Conservation (phyloP, 1,140 invertebrate genomes). For the Parasteatoda tepidariorum region DNA sequence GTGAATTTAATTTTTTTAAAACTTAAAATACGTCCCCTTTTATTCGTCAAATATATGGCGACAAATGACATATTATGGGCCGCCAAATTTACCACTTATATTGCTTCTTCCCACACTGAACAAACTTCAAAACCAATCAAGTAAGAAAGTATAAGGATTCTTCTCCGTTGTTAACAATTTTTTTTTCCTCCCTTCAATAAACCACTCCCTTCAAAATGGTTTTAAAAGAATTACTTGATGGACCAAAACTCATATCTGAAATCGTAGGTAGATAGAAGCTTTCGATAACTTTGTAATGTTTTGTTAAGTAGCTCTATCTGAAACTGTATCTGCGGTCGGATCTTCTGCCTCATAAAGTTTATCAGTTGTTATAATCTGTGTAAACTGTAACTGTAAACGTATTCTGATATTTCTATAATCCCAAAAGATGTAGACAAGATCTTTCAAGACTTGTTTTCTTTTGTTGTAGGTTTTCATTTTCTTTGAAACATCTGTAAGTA, state of each 20-base stretch:
- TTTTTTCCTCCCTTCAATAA: neutral
- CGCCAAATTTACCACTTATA: slow-evolving; percentile 15
- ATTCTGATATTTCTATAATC: slow-evolving; percentile 13
- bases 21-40: too few species aligned
- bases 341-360: neutral
- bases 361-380: slow-evolving; percentile 31
- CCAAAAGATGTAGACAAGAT: slow-evolving; percentile 18
- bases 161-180: neutral
- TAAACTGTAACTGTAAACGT: slow-evolving; percentile 45
- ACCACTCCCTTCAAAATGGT: neutral
- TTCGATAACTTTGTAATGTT: neutral
- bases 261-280: slow-evolving; percentile 21
- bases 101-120: neutral
- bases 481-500: slow-evolving; percentile 7
- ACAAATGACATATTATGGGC: too few species aligned
- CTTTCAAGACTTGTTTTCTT: slow-evolving; percentile 22
- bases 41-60: too few species aligned
- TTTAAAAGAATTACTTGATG: neutral
- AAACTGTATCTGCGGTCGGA: slow-evolving; percentile 43
- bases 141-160: slow-evolving; percentile 19
- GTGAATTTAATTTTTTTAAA: too few species aligned
- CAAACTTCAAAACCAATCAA: slow-evolving; percentile 18
- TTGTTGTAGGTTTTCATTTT: slow-evolving; percentile 30
- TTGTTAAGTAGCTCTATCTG: slow-evolving; percentile 18
- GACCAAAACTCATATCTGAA: neutral